Percentiles rank a stretch among this genome's conserved stretches.
These are phyloP conservation scores for Cavia aperea DNA, from an alignment of 2,113 vertebrate species.

Conservation along the genomic window DNA sequence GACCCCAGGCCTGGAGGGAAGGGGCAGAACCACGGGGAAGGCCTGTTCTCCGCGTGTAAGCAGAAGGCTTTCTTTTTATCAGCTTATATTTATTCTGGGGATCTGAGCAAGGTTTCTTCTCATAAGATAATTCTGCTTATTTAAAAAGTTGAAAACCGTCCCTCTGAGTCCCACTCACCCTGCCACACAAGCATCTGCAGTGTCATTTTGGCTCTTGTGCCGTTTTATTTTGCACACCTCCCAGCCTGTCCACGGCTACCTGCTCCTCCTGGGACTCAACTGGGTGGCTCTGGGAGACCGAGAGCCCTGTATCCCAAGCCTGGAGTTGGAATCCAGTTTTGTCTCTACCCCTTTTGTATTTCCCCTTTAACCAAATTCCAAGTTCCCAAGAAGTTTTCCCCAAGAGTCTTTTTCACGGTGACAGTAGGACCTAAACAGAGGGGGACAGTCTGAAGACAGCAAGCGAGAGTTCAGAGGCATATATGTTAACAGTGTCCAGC, in stretches of 20 bases:
- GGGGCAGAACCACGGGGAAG: fast-evolving
- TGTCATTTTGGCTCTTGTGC: neutral
- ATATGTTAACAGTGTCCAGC: neutral
- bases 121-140: neutral
- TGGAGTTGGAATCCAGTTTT: neutral
- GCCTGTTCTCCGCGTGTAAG: neutral
- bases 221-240: neutral
- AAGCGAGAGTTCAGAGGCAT: constrained; percentile 43
- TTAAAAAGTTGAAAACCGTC: neutral
- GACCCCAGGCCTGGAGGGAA: too few species aligned
- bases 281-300: neutral
- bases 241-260: neutral
- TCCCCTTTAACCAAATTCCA: constrained; percentile 44
- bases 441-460: neutral
- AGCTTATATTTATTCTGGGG: neutral
- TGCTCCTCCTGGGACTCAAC: fast-evolving
- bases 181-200: too few species aligned
- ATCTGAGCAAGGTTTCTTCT: neutral
- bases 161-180: neutral
- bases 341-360: neutral
- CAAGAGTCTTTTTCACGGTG: neutral
- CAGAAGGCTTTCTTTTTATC: neutral
- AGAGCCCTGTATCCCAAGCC: neutral
- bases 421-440: constrained; percentile 38
- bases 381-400: neutral